Evolutionary conservation across 1,140 invertebrate genomes (phyloP), one percentile per base, ranked within the genome.

Genomic region (Drosophila tsacasi): DNA sequence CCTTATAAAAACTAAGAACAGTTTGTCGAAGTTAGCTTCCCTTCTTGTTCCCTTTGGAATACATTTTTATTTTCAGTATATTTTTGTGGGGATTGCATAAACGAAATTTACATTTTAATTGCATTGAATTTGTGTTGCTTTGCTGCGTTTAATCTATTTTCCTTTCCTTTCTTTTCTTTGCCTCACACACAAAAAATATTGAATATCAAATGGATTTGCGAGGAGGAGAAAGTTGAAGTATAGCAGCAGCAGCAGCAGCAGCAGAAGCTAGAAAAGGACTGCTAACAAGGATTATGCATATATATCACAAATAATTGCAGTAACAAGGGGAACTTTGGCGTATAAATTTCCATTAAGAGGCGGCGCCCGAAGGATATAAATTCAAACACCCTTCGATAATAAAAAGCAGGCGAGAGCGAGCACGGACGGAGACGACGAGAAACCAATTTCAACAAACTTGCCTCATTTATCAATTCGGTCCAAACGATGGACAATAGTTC

Each of bases 81-180:
- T 49, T 50, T 35, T 59, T 79, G 35, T 55, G 30, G 52, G 55
- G 60, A 72, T 73, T 83, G 84, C 84, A 87, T 87, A 83, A 89
- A 79, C 73, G 72, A 87, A 81, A 89, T 89, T 89, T 89, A 79
- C 84, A 89, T 89, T 89, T 89, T 89, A 89, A 89, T 89, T 89
- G 84, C 85, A 89, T 84, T 89, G 77, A 89, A 87, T 79, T 83
- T 90, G 84, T 66, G 58, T 59, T 68, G 67, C 73, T 50, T 68
- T 68, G 81, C 60, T 68, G 81, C 69, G 63, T 77, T 84, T 89
- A 84, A 89, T 89, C 85, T 75, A 84, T 81, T 86, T 86, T 61
- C 50, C 17, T 74, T 39, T 42, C 37, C 7, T 78, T 86, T 79
- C 55, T 30, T 30, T n/a, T 52, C 27, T 4, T 52, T 52, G 49